Base-by-base conservation (phyloP, 2,113 vertebrate species). In the Lontra canadensis region DNA sequence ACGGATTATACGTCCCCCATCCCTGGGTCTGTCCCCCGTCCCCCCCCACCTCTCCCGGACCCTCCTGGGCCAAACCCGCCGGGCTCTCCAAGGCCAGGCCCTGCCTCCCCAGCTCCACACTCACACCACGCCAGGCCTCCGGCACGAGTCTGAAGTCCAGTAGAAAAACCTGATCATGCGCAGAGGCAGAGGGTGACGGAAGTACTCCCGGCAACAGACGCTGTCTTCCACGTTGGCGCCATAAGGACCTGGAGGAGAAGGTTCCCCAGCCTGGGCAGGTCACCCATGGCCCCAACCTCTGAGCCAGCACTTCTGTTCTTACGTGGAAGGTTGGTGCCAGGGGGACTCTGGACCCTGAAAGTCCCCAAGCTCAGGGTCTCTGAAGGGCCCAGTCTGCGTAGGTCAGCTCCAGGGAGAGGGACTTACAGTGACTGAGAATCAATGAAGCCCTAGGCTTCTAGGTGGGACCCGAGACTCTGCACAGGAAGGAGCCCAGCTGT, bases 111-210 rank as follows among this genome's bases (percentile, higher is more conserved):
- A 2, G 63, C n/a, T 26, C 6, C 67, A 81, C 18, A 98, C 98
- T 98, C 57, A 98, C 98, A 98, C 93, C 1, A 98, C 63, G 0
- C 97, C 98, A 11, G 90, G 88, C 39, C n/a, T 95, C 44, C 76
- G 92, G 96, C 98, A 98, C 20, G 73, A 90, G 0, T 31, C 0
- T 0, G 98, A 98, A 31, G 97, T 97, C 96, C 76, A 90, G 90
- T 79, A 97, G 96, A 92, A 95, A 0, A 17, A 0, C 29, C 39
- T 95, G 88, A 98, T 49, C 49, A 80, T 6, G 0, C 63, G 49
- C 6, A 0, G 1, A 6, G 89, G 96, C 90, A 98, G 31, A 0
- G 93, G 67, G 13, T 6, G 1, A 3, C 61, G 95, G 34, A 88
- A 9, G 21, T 97, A 89, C 11, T 52, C 17, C 9, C 39, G 17